Percentiles rank a stretch among this genome's conserved stretches.
Evolutionary conservation across 2,888 invertebrate genomes (phyloP).

Genomic region (Acanthosepion esculentum): DNA sequence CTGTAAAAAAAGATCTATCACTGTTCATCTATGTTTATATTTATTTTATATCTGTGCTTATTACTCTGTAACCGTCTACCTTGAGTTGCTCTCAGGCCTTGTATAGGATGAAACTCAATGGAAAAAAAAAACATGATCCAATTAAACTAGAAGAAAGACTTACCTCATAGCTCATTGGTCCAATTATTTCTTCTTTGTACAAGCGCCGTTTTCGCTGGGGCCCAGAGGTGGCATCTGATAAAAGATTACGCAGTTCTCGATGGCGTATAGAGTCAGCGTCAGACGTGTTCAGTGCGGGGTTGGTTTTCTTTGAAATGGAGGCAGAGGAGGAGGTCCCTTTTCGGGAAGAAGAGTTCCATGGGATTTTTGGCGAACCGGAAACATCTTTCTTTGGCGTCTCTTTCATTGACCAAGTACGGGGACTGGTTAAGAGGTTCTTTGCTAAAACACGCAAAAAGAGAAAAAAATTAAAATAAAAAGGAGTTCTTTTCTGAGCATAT

Average conservation of each 20-base stretch:
- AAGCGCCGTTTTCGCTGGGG: neutral
- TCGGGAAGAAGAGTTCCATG: neutral
- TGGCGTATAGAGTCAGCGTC: neutral
- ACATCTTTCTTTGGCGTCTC: neutral
- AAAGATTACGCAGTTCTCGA: neutral
- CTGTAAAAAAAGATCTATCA: too few species aligned
- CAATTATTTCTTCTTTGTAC: conserved; percentile 4
- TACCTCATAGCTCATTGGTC: conserved; percentile 38
- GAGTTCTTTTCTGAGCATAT: too few species aligned
- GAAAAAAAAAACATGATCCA: too few species aligned
- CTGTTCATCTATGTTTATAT: too few species aligned
- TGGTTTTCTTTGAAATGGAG: neutral
- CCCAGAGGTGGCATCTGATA: neutral
- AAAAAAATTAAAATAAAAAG: neutral
- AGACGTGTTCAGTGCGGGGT: neutral
- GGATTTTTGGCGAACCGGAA: neutral
- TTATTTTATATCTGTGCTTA: too few species aligned
- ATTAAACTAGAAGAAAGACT: neutral
- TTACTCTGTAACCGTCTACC: too few species aligned
- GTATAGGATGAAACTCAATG: neutral
- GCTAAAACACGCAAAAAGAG: neutral
- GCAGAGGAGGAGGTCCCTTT: neutral
- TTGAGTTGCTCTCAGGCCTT: too few species aligned
- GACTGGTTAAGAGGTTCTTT: neutral
- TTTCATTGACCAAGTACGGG: neutral